Conservation (phyloP, 2,797 vertebrate species). For the Myioborus miniatus region DNA sequence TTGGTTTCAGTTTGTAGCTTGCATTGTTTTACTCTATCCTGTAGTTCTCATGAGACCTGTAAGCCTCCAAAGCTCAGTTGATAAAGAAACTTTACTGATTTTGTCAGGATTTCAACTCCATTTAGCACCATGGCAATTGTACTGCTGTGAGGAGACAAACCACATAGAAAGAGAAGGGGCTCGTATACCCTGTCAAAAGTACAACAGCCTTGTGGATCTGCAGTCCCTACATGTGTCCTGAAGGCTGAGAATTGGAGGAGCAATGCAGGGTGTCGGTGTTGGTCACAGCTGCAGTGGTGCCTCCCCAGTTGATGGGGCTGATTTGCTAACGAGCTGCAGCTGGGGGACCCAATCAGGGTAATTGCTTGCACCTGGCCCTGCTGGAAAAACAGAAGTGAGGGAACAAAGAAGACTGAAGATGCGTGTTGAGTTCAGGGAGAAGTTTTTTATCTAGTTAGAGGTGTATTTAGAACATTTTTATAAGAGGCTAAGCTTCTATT, state of each 20-base stretch:
- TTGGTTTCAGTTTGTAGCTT: neutral
- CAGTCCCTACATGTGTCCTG: fast-evolving
- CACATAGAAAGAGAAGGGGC: fast-evolving
- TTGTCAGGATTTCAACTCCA: neutral
- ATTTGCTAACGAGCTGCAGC: neutral
- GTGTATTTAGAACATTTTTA: fast-evolving
- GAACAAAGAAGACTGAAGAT: fast-evolving
- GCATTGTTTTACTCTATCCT: neutral
- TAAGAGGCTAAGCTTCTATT: fast-evolving
- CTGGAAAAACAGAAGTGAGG: neutral
- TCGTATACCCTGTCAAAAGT: neutral
- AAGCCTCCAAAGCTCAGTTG: neutral
- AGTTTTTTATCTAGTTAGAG: fast-evolving
- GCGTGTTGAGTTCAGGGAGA: fast-evolving
- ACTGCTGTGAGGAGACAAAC: neutral
- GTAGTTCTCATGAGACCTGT: neutral
- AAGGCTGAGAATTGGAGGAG: neutral
- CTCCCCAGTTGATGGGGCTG: neutral
- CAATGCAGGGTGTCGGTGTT: fast-evolving
- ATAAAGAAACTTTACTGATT: neutral
- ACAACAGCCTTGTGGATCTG: fast-evolving
- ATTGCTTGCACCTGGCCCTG: neutral
- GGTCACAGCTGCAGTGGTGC: neutral
- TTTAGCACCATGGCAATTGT: neutral
- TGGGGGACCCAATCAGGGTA: fast-evolving